Evolutionary conservation across 2,113 vertebrate genomes (phyloP), one percentile per base, ranked within the genome.

Genomic region (Sinocyclocheilus anshuiensis): DNA sequence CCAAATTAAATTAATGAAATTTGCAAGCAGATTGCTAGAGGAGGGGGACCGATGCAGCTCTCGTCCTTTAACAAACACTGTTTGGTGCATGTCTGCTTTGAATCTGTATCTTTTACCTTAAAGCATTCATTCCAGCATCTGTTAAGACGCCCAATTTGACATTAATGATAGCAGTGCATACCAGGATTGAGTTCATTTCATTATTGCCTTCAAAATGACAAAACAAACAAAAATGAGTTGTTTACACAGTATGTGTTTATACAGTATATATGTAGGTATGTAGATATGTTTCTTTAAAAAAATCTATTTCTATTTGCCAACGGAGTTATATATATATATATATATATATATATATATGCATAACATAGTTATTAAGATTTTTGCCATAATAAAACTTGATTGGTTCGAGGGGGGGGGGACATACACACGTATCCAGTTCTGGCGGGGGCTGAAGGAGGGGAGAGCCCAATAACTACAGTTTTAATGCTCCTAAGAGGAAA

Each of bases 1-100:
- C 92, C 93, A 94, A 95, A 95, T 92, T 92, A 93, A 96, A 95
- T 94, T 91, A 95, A 96, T 95, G 90, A 91, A 94, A 93, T 93
- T 91, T 95, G 90, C 86, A 90, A 95, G 93, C 93, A 91, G 92
- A 92, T 90, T 90, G 91, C 92, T 81, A 67, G 65, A 85, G 89
- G 88, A 89, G 92, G 91, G 85, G 90, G 83, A 91, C 90, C 39
- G 86, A 93, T 93, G 86, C 87, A 26, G 16, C 84, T 86, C 84
- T 36, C 22, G 16, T 82, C 76, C 88, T 72, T 84, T 55, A 77
- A 63, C 88, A 86, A 86, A 79, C 84, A 69, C 83, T 81, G 24
- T 80, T 71, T 88, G 87, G 59, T 79, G 0, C 71, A 36, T 57
- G 65, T 26, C 81, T 42, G 75, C 9, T 81, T 76, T 45, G 26